Conservation (phyloP, 2,113 vertebrate species). For the Sapajus apella region DNA sequence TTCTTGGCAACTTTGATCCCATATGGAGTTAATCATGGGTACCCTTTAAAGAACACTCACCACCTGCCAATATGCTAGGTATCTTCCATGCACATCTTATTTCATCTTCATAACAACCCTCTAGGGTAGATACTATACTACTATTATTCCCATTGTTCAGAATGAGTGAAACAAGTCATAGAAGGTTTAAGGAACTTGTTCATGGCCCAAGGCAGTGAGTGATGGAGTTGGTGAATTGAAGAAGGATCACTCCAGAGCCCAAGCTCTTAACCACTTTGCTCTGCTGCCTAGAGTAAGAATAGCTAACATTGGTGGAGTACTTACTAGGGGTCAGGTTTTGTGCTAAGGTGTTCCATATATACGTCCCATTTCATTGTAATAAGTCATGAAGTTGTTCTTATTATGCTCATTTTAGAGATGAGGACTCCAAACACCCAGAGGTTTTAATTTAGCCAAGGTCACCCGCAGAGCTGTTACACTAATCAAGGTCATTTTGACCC, state of each 20-base stretch:
- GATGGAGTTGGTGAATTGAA: not conserved
- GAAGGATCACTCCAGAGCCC: not conserved
- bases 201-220: not conserved
- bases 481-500: not conserved
- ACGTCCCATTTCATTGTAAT: not conserved
- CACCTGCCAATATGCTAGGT: not conserved
- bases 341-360: not conserved
- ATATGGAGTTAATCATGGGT: not conserved
- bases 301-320: accelerated
- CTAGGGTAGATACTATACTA: not conserved
- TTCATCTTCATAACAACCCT: not conserved
- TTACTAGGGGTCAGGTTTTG: not conserved
- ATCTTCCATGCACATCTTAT: not conserved
- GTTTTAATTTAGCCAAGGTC: not conserved
- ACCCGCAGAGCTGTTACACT: not conserved
- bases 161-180: not conserved
- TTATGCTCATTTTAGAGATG: not conserved
- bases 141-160: not conserved
- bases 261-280: not conserved
- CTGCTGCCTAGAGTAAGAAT: not conserved
- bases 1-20: not conserved
- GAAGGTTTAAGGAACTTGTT: not conserved
- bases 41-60: not conserved
- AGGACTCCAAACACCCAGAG: not conserved
- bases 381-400: not conserved